Evolutionary conservation across 2,797 vertebrate species (phyloP), one percentile per base, ranked within the genome.

Genomic region (Carapus acus): DNA sequence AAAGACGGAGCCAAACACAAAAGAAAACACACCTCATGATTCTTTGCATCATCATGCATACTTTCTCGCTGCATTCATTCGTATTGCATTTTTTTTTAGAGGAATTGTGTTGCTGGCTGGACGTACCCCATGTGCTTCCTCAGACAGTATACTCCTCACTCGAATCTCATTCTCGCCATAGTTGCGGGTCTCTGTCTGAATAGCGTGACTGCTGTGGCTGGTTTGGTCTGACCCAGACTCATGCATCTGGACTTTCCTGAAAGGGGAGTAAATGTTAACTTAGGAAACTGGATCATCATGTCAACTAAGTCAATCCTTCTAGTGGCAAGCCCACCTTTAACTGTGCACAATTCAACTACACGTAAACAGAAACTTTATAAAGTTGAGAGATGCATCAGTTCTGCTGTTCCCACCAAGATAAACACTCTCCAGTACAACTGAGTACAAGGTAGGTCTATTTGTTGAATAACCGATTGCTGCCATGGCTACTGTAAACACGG

Each of bases 401-500:
- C 16, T 88, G 87, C 72, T 71, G 70, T 67, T 49, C 66, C 72
- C 62, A 65, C 67, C 58, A 83, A 78, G 88, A 90, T 89, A 90
- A 91, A 93, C 89, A 88, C 73, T 85, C 83, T 86, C 87, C 82
- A 87, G 85, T 86, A 82, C 87, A 86, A 83, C 84, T 81, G 89
- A 90, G 73, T 79, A 91, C 91, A 93, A 90, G 88, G 88, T 89
- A 83, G 71, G 79, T 90, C 78, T 85, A 89, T 95, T 96, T 96
- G 92, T 94, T 94, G 94, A 94, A 93, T 93, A 92, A 91, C 83
- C 82, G 88, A 93, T 91, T 88, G 94, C 93, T 94, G 89, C 93
- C 92, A 97, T 96, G 93, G 90, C 92, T 93, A 97, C 93, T 90
- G 93, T 96, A 96, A 96, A 97, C 92, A 97, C 90, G 90, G 85